These are phyloP conservation scores for Poliocrania exsul DNA, from an alignment of 2,797 vertebrate species.

Conservation along the genomic window DNA sequence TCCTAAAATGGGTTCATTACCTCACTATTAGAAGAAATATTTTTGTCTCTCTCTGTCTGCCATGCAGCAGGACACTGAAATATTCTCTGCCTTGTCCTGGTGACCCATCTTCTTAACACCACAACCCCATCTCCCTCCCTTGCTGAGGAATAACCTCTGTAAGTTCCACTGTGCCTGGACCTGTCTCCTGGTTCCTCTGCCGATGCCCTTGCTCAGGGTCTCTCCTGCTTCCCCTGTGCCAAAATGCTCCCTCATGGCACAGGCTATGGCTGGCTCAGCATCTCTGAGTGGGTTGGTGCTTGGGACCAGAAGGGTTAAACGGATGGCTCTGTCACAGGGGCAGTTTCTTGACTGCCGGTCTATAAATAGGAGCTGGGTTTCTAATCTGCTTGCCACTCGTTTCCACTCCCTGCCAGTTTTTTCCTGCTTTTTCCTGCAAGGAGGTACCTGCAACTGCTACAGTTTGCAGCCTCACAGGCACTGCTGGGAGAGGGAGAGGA, in stretches of 20 bases:
- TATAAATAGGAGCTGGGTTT: constrained; percentile 74
- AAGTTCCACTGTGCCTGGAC: not conserved
- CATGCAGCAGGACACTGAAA: not conserved
- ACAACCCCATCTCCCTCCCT: not conserved
- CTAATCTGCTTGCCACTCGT: constrained; percentile 66
- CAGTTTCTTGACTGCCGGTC: constrained; percentile 22
- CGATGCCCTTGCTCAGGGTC: rapidly evolving
- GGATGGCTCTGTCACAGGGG: not conserved
- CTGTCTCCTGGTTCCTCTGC: not conserved
- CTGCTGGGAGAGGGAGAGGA: not conserved
- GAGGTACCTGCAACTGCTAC: not conserved
- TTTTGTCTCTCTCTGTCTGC: not conserved
- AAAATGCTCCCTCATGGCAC: not conserved
- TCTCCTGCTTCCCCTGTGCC: not conserved
- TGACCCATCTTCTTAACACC: not conserved
- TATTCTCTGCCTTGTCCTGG: not conserved
- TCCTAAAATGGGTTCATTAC: not conserved
- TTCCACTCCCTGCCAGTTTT: constrained; percentile 72
- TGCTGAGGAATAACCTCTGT: not conserved
- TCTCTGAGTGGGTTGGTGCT: not conserved
- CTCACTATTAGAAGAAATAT: not conserved
- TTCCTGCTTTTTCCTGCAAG: constrained; percentile 71
- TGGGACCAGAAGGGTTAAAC: constrained; percentile 29
- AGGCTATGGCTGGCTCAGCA: not conserved
- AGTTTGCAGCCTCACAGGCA: not conserved